These are phyloP conservation scores for Microctonus hyperodae DNA, from an alignment of 2,888 invertebrate species.

Conservation along the genomic window DNA sequence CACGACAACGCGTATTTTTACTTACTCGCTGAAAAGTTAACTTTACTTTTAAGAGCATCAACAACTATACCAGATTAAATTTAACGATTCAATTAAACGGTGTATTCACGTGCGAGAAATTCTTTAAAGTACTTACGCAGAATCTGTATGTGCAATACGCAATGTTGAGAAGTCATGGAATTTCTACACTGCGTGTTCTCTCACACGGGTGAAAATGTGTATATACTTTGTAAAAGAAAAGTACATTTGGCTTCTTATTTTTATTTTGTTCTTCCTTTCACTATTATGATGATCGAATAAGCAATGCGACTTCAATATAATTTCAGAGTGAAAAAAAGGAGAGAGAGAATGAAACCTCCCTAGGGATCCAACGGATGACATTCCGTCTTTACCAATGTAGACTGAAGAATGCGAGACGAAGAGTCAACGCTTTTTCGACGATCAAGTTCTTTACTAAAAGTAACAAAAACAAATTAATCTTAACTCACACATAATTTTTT, in stretches of 20 bases:
- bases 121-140: neutral
- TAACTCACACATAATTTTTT: neutral
- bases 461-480: neutral
- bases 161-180: neutral
- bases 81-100: slow-evolving; percentile 10
- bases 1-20: neutral
- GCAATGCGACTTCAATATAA: neutral
- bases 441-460: neutral
- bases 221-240: neutral
- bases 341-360: neutral
- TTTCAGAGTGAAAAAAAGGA: neutral
- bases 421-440: neutral
- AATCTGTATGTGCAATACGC: neutral
- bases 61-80: neutral
- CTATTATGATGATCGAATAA: neutral
- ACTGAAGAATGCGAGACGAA: slow-evolving; percentile 7
- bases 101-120: slow-evolving; percentile 1
- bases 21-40: neutral
- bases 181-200: neutral
- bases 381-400: slow-evolving; percentile 16
- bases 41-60: neutral
- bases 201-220: too few species aligned
- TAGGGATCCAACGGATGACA: slow-evolving; percentile 4
- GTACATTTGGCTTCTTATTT: neutral
- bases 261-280: slow-evolving; percentile 10